Evolutionary conservation across 2,113 vertebrate species (phyloP).

Genomic region (Natator depressus): DNA sequence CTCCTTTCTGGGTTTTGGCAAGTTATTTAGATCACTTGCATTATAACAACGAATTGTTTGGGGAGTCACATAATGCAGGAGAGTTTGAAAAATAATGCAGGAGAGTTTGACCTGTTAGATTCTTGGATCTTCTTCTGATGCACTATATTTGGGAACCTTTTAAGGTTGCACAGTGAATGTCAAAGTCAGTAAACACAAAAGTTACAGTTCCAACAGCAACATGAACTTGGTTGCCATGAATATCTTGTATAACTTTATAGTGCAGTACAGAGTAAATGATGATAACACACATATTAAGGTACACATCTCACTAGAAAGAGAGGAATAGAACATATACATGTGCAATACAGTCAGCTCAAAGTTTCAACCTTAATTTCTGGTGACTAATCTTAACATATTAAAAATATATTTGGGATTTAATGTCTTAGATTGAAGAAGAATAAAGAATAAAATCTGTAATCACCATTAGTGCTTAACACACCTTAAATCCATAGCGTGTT

Average conservation of each 20-base stretch:
- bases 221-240: not conserved
- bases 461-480: too few relatives aligned
- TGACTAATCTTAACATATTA: not conserved
- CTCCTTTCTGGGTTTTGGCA: not conserved
- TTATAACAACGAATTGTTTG: not conserved
- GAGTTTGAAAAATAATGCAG: not conserved
- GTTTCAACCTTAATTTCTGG: not conserved
- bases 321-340: not conserved
- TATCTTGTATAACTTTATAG: not conserved
- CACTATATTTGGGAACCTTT: not conserved
- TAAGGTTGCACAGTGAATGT: not conserved
- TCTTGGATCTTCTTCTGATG: accelerated
- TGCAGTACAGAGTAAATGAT: not conserved
- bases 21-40: not conserved
- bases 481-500: not conserved
- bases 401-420: not conserved
- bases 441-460: not conserved
- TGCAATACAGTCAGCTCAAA: not conserved
- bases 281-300: not conserved
- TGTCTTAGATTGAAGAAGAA: not conserved
- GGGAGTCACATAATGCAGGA: not conserved
- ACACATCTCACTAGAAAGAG: not conserved
- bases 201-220: not conserved
- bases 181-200: not conserved
- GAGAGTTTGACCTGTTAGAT: not conserved